phyloP scores from a whole-genome alignment of 92 coral and sea anemone genomes.

The Montipora capitata region DNA sequence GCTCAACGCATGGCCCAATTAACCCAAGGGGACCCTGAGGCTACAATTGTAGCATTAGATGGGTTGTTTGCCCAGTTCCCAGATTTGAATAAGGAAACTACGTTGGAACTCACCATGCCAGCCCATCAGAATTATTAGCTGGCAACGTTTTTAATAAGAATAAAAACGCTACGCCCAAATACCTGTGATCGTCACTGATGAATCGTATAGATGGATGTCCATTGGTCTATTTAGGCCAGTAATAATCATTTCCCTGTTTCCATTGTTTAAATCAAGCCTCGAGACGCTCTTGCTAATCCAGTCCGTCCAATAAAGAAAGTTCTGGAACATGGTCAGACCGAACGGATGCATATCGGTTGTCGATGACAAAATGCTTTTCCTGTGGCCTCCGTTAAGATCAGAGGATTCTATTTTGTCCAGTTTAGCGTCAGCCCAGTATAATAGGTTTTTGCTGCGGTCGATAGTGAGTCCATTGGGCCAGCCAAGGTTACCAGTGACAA shows the following conservation, averaged over 20 bases:
- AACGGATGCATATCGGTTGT: slow-evolving; percentile 56
- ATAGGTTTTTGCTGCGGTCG: slow-evolving; percentile 52
- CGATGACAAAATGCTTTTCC: slow-evolving; percentile 34
- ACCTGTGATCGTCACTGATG: slow-evolving; percentile 1
- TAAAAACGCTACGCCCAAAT: neutral
- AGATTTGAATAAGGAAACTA: too few species aligned
- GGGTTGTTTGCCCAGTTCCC: too few species aligned
- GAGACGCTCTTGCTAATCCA: slow-evolving; percentile 24
- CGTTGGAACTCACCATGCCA: too few species aligned
- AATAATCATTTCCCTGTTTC: neutral
- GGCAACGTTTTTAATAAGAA: too few species aligned
- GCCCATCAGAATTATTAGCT: too few species aligned
- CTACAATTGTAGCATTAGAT: too few species aligned
- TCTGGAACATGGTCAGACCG: slow-evolving; percentile 29
- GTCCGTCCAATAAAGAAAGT: slow-evolving; percentile 41
- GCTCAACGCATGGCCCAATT: too few species aligned
- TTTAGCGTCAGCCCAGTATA: slow-evolving; percentile 76
- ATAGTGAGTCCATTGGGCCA: slow-evolving; percentile 61
- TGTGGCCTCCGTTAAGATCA: slow-evolving; percentile 21
- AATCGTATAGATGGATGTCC: slow-evolving; percentile 31
- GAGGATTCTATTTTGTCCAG: slow-evolving; percentile 71
- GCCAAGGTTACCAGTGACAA: slow-evolving; percentile 52
- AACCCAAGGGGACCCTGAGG: too few species aligned
- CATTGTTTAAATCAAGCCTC: slow-evolving; percentile 6
- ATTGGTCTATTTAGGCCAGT: slow-evolving; percentile 18